Evolutionary conservation across 1,140 invertebrate genomes (phyloP).

Genomic region (Meloidogyne floridensis): DNA sequence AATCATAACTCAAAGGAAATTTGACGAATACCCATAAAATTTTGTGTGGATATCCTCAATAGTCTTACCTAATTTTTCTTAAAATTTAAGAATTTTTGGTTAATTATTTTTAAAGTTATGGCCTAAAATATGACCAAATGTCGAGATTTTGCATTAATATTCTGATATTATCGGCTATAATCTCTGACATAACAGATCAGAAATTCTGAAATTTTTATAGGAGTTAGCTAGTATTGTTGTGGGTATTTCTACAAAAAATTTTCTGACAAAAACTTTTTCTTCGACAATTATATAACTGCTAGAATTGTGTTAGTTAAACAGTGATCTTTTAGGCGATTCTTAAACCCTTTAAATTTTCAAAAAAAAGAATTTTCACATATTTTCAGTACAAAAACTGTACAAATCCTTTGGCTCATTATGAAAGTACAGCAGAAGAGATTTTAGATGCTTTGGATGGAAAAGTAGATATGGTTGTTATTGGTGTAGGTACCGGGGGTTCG

Average conservation of each 20-base stretch:
- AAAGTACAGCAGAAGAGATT: constrained; percentile 84
- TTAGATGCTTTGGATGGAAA: constrained; percentile 75
- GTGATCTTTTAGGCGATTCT: background rate
- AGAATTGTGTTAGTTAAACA: background rate
- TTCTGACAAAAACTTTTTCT: too few species aligned
- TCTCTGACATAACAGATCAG: background rate
- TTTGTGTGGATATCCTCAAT: background rate
- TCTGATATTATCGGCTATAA: background rate
- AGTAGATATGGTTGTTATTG: constrained; percentile 80
- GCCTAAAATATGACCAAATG: background rate
- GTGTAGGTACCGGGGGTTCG: constrained; percentile 88
- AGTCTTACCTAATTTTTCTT: background rate
- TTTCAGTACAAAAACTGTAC: constrained; percentile 79
- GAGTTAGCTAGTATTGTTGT: background rate
- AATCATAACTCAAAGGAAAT: background rate
- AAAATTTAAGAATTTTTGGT: background rate
- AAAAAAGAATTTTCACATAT: too few species aligned
- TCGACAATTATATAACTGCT: background rate
- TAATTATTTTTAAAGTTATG: background rate
- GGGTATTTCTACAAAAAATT: background rate
- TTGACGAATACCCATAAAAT: background rate
- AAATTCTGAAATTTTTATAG: background rate
- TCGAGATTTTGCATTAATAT: background rate
- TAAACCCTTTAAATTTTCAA: background rate
- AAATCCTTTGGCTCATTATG: constrained; percentile 89